Base-by-base conservation (phyloP, 2,888 invertebrate species). In the Myopa testacea region DNA sequence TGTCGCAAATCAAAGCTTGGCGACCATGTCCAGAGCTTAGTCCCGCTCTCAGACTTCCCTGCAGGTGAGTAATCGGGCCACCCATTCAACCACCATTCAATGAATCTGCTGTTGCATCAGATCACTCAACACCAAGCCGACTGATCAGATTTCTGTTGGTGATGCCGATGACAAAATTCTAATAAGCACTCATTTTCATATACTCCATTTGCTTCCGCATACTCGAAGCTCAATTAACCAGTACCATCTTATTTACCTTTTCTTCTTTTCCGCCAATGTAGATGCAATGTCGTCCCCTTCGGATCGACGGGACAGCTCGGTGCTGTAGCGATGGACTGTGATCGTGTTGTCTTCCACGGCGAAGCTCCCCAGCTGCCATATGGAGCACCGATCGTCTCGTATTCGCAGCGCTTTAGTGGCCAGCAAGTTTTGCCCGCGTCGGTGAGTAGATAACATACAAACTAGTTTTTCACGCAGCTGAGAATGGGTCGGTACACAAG, bases 361-460 rank as follows among this genome's bases (percentile, higher is more conserved):
- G 96, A 96, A 86, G 93, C 94, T 81, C 93, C 95, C 0, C 91
- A 93, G 12, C 88, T 95, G 82, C 95, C 96, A 1, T 93, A 93
- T 85, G 94, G 94, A 68, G 95, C 95, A 38, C 95, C 95, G 4
- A 93, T 97, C 79, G 93, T 94, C 72, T 92, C 94, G 10, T 95
- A 95, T 89, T 93, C 93, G 78, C 96, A 96, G 87, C 91, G 93
- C 81, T 92, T 93, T 89, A 93, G 94, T 80, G 96, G 96, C 0
- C 94, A 95, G 84, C 96, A 96, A 87, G 92, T 93, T 76, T 89
- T 97, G 81, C 96, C 96, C 5, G 93, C 94, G 45, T 94, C 94
- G 91, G 94, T 94, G 83, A 86, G 85, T 81, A 75, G 69, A 72
- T 50, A 12, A 70, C n/a, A 67, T 45, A 52, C n/a, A 67, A 69